A percentile compares a stretch with the other conserved stretches of the same genome.
Evolutionary conservation across 2,797 vertebrate genomes (phyloP).

Genomic region (Lophius americanus): DNA sequence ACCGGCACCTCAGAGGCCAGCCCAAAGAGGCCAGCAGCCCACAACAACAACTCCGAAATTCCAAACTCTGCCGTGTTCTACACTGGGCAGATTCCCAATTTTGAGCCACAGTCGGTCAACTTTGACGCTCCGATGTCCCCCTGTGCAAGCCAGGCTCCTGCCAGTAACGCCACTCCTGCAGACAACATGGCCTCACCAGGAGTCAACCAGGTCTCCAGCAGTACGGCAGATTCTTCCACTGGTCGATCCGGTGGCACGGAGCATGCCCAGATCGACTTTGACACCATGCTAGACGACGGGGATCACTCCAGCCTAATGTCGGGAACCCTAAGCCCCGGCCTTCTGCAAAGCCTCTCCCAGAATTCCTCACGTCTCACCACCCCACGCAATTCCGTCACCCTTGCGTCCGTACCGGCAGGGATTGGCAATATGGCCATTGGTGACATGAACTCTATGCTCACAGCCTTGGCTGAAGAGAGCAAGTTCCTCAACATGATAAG

Average conservation of each 20-base stretch:
- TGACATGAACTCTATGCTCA: conserved; percentile 99
- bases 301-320: conserved; percentile 98
- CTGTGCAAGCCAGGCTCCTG: conserved; percentile 68
- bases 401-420: conserved; percentile 89
- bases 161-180: conserved; percentile 66
- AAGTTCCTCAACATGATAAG: conserved; percentile 98
- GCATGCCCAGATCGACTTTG: conserved; percentile 94
- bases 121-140: conserved; percentile 80
- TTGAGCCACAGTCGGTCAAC: conserved; percentile 80
- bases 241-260: conserved; percentile 74
- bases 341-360: conserved; percentile 96
- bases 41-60: conserved; percentile 63
- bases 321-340: conserved; percentile 92
- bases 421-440: conserved; percentile 99
- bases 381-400: conserved; percentile 94
- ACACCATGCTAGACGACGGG: conserved; percentile 95
- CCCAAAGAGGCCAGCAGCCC: conserved; percentile 82
- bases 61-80: conserved; percentile 83
- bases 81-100: conserved; percentile 92
- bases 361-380: conserved; percentile 97
- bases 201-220: conserved; percentile 95
- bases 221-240: conserved; percentile 91
- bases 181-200: conserved; percentile 89
- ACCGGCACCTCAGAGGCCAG: conserved; percentile 83
- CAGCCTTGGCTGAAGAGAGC: conserved; percentile 95